Evolutionary conservation across 2,888 invertebrate species (phyloP), one percentile per base, ranked within the genome.

Genomic region (Melipona bicolor): DNA sequence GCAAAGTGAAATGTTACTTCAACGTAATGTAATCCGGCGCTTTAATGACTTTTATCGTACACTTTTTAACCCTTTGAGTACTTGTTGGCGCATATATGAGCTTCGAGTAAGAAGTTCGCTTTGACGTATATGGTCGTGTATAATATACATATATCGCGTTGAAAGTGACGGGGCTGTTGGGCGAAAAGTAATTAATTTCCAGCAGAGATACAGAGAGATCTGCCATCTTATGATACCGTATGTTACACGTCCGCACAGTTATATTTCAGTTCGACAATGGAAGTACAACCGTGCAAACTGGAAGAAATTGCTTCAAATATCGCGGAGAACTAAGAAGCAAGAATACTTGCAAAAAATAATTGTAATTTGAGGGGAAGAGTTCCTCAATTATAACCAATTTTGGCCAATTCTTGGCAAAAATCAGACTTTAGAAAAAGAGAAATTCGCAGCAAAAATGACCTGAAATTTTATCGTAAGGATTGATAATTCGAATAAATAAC

Each of bases 131-230:
- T 13, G 5, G 56, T n/a, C 56, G n/a, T n/a, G n/a, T 24, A n/a
- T 15, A n/a, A 43, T 43, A 43, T n/a, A 4, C 24, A 15, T 61
- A 17, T 24, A 17, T 24, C 24, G 6, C 24, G 59, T 17, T 61
- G 24, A 17, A 61, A 24, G 59, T 61, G 61, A 43, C 24, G 24
- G 24, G 24, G n/a, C n/a, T 21, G 56, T 56, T 56, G n/a, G 43
- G 56, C n/a, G 24, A 59, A 59, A n/a, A 59, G 56, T 59, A 59
- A 59, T 59, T 59, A 59, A 13, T 59, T 59, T 59, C 56, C 24
- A 59, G 5, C 56, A 59, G 56, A 59, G 56, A 59, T 59, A 59
- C 2, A 24, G n/a, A 24, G 15, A 59, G 21, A 59, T n/a, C n/a
- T n/a, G n/a, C 56, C 24, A 59, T 59, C 24, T 59, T 59, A 15